Evolutionary conservation across 2,888 invertebrate genomes (phyloP).

Genomic region (Podabrus alpinus): DNA sequence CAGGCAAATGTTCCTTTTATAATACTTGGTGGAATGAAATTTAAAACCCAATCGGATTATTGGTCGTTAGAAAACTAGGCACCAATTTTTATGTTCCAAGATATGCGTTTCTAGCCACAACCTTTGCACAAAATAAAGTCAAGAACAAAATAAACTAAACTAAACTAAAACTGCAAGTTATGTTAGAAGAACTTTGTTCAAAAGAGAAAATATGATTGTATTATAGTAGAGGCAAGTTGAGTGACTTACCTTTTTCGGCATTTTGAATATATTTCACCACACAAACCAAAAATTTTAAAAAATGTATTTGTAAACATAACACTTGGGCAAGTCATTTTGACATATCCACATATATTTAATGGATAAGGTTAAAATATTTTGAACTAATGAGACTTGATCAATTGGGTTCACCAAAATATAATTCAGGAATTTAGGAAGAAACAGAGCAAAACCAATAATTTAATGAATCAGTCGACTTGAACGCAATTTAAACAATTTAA

Average conservation of each 20-base stretch:
- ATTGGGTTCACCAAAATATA: background rate
- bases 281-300: background rate
- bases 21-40: no score
- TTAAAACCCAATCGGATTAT: no score
- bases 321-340: constrained; percentile 4
- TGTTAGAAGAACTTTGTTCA: background rate
- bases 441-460: no score
- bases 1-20: no score
- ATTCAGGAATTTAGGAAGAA: no score
- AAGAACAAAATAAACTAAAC: no score
- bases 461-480: no score
- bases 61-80: no score
- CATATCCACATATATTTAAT: background rate
- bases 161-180: background rate
- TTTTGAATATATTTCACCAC: background rate
- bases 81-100: no score
- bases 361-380: background rate
- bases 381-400: background rate
- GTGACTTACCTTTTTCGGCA: background rate
- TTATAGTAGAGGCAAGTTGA: background rate
- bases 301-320: background rate
- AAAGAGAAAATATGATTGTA: background rate
- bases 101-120: no score
- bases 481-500: no score
- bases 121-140: no score